Base-by-base conservation (phyloP, 2,113 vertebrate species). In the Tricholaema leucomelas region DNA sequence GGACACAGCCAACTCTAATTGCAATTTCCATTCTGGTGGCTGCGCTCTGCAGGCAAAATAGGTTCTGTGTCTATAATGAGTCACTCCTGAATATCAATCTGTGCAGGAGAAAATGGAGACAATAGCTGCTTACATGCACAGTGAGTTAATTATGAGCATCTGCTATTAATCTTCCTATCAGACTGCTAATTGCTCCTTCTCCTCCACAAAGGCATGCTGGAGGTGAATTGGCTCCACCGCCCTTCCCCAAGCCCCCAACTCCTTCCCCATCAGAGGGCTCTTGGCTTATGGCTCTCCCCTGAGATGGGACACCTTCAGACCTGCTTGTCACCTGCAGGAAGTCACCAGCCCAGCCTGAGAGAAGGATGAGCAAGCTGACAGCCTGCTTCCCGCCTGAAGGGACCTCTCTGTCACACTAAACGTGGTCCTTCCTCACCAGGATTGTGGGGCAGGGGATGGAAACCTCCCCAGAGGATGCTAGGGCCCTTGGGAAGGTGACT, bases 161-260 rank as follows among this genome's bases (percentile, higher is more conserved):
- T 96, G 95, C 92, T 96, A 96, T 96, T 95, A 96, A 96, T 96
- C 96, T 95, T 91, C 93, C 96, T 92, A 94, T 96, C 96, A 93
- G 95, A 92, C 93, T 95, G 88, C 96, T 96, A 96, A 96, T 96
- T 94, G 95, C 92, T 95, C 85, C 92, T 95, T 95, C 95, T 95
- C 91, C 89, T 91, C 82, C 40, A 63, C 65, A 84, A 65, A 96
- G 92, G 59, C 72, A 0, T 18, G 60, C 86, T 85, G 90, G 94
- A 96, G 94, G 96, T 93, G 93, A 94, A 42, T 44, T 1, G 1
- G 77, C 86, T 90, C 81, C 13, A 67, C 67, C 1, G 1, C 80
- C 88, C 85, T 78, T 71, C 78, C 91, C 85, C 2, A 1, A 38
- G 35, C 80, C 77, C 77, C 0, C 0, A 3, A 3, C 40, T 64